Base-by-base conservation (phyloP, 2,113 vertebrate genomes). In the Bambusicola thoracicus region DNA sequence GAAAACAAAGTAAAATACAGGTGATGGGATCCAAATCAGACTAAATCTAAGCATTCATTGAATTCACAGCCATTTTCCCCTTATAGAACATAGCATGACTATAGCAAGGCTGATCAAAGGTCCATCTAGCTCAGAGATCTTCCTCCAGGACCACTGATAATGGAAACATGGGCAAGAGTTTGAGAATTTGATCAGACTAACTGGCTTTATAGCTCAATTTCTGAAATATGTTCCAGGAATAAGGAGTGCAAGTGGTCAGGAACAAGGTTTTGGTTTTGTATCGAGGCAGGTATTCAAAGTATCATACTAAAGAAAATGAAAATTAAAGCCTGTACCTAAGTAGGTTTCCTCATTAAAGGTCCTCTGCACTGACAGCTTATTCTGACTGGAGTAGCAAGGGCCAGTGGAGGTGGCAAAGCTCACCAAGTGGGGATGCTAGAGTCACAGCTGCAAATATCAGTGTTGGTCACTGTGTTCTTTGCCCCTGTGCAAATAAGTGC, bases 361-460 rank as follows among this genome's bases (percentile, higher is more conserved):
- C 25, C 25, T 80, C 24, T 63, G 27, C 4, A 44, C 11, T 25
- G 8, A 65, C 7, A 34, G 4, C 79, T 63, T 65, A 8, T 53
- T 27, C 80, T 16, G 0, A n/a, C 65, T 62, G 72, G 30, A 62
- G 30, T 36, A 73, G 41, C 7, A 65, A 48, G 58, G 29, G 21
- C 27, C 27, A 82, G 2, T 25, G 8, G 9, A 69, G 27, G 6
- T 1, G 0, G 0, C 70, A n/a, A 76, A 78, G 11, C 8, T 27
- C 27, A 11, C 29, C 11, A 43, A 43, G 5, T 20, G 40, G 62
- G 29, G 40, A 32, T 65, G 29, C 16, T 43, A 43, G 27, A 43
- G 38, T 34, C 22, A 34, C 2, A 3, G 34, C 32, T 36, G n/a
- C 51, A 68, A 68, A 85, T 15, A 25, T 40, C 48, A 72, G 29